Percentiles rank a stretch among this genome's conserved stretches.
phyloP scores from a whole-genome alignment of 2,797 vertebrate genomes.

The Monodelphis domestica region DNA sequence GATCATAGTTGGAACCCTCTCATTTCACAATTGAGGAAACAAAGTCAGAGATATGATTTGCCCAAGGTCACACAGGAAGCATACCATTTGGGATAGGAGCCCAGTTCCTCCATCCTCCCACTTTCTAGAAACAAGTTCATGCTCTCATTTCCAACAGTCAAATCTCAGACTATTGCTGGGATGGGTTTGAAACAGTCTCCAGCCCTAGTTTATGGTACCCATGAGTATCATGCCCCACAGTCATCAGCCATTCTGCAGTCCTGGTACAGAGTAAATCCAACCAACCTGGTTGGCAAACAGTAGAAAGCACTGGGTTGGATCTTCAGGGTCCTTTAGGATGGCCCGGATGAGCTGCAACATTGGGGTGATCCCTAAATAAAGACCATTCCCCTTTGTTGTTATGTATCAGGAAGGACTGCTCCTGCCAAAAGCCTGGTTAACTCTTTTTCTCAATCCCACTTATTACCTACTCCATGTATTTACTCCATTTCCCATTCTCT shows the following conservation, averaged over 20 bases:
- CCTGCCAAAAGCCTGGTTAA: neutral
- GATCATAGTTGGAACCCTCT: neutral
- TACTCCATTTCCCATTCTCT: neutral
- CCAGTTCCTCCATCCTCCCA: neutral
- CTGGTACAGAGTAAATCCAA: constrained; percentile 22
- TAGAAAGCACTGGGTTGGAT: constrained; percentile 91
- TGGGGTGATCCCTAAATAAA: constrained; percentile 93
- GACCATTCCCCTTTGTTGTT: constrained; percentile 4
- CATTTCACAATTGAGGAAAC: neutral
- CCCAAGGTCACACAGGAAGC: neutral
- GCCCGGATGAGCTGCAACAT: constrained; percentile 96
- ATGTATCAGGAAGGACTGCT: neutral
- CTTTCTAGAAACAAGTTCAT: neutral
- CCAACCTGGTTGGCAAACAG: constrained; percentile 98
- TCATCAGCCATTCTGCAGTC: neutral
- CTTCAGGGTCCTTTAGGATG: constrained; percentile 91
- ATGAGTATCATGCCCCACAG: neutral
- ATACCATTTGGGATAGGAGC: neutral
- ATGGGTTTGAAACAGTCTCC: neutral
- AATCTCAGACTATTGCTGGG: neutral
- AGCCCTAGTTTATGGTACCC: accelerated
- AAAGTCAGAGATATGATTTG: neutral
- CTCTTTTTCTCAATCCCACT: neutral
- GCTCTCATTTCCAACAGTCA: neutral
- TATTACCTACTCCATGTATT: neutral